Evolutionary conservation across 2,797 vertebrate genomes (phyloP), one percentile per base, ranked within the genome.

Genomic region (Phataginus tetradactyla): DNA sequence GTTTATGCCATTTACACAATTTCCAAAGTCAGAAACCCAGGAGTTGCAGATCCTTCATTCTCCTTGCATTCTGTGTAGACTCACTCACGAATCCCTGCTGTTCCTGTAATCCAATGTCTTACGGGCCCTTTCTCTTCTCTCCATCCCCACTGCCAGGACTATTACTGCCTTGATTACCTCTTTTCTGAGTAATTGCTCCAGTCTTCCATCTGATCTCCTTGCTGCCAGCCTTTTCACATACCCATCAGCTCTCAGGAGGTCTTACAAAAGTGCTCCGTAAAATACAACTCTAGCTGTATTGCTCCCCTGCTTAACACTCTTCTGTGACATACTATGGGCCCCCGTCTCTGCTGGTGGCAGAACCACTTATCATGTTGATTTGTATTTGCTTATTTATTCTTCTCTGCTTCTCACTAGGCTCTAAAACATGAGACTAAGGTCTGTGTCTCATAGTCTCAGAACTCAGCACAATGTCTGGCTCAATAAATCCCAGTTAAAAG

Each of bases 401-500:
- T 86, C 34, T 69, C 69, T 17, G 0, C 20, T 69, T 94, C 66
- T 88, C 92, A 10, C 59, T 75, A 15, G 72, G 83, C 13, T 86
- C 87, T 32, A 51, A 69, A 42, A 39, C 55, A 27, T 57, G 71
- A 69, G 37, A 51, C 63, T 45, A 49, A 78, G 59, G 72, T 59
- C 90, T 86, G 5, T 13, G 90, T 59, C 69, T 92, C 13, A 9
- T 39, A 92, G 81, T 95, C 49, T 87, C 81, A 86, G 77, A 18
- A 45, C 42, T 90, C 32, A 79, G 69, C 81, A 74, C 61, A 87
- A 79, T n/a, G 72, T 94, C 83, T 93, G 94, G 74, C 74, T 96
- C 34, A 34, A 78, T 89, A 96, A 96, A 97, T 96, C 55, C 75
- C 53, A 95, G 94, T 94, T 83, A 93, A 94, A 94, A 96, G 92